A percentile compares a stretch with the other conserved stretches of the same genome.
These are phyloP conservation scores for Apis cerana DNA, from an alignment of 1,140 invertebrate species.

Conservation along the genomic window DNA sequence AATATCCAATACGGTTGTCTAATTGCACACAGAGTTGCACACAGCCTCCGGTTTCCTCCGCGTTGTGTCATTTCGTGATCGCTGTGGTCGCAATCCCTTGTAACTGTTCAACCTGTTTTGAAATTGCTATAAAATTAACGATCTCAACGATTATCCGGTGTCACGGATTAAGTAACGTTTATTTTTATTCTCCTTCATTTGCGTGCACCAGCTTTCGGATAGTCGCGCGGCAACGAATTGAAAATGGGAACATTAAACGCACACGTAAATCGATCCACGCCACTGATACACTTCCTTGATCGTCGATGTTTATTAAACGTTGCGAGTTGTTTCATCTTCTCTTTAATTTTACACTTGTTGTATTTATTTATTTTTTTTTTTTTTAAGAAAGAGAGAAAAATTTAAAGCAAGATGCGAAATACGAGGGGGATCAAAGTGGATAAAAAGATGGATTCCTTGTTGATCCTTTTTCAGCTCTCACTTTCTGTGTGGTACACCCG, in stretches of 20 bases:
- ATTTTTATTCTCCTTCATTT: neutral
- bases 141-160: constrained; percentile 2
- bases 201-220: neutral
- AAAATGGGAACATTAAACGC: neutral
- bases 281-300: neutral
- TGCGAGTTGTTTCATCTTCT: neutral
- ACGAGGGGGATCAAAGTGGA: constrained; percentile 1
- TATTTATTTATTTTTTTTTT: no score
- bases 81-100: neutral
- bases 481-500: constrained; percentile 42
- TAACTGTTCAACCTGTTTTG: constrained; percentile 20
- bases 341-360: neutral
- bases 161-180: neutral
- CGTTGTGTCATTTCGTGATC: neutral
- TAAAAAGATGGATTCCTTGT: constrained; percentile 37
- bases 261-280: neutral
- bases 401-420: neutral
- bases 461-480: constrained; percentile 50
- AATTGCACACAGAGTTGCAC: constrained; percentile 4
- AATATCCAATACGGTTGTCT: neutral
- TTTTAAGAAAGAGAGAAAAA: no score
- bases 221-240: neutral
- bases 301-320: neutral
- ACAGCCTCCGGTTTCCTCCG: neutral
- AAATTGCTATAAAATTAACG: constrained; percentile 13